A percentile compares a stretch with the other conserved stretches of the same genome.
phyloP scores from a whole-genome alignment of 2,113 vertebrate species.

The Pimephales promelas region DNA sequence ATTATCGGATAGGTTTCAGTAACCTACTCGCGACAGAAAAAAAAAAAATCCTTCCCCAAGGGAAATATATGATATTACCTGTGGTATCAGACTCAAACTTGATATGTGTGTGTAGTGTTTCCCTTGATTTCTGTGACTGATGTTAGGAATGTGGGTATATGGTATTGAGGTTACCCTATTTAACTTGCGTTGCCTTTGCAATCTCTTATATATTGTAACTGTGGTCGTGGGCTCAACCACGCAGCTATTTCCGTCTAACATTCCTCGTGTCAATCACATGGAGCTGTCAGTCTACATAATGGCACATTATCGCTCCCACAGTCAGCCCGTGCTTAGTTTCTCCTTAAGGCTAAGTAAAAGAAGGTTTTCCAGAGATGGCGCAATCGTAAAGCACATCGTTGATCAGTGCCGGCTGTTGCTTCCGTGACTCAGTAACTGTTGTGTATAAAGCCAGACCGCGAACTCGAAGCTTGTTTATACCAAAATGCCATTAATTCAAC shows the following conservation, averaged over 20 bases:
- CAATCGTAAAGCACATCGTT: not conserved
- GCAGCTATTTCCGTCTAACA: not conserved
- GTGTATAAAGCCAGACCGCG: conserved; percentile 40
- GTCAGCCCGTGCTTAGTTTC: not conserved
- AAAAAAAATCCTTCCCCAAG: conserved; percentile 57
- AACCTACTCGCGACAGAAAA: conserved; percentile 60
- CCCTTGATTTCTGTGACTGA: conserved; percentile 35
- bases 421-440: conserved; percentile 27
- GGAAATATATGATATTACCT: conserved; percentile 64
- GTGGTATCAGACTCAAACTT: conserved; percentile 61
- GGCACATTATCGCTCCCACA: not conserved
- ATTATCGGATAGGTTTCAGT: conserved; percentile 60
- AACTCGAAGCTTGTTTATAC: conserved; percentile 26
- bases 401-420: conserved; percentile 38
- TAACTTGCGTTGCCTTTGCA: conserved; percentile 4
- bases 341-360: conserved; percentile 17
- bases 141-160: conserved; percentile 11
- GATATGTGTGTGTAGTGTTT: conserved; percentile 59
- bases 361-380: conserved; percentile 24
- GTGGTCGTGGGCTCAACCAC: not conserved
- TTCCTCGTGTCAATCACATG: conserved; percentile 6
- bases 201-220: conserved; percentile 19
- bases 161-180: conserved; percentile 44
- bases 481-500: conserved; percentile 32
- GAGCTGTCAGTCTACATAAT: not conserved